Evolutionary conservation across 2,797 vertebrate genomes (phyloP), one percentile per base, ranked within the genome.

Genomic region (Champsocephalus esox): DNA sequence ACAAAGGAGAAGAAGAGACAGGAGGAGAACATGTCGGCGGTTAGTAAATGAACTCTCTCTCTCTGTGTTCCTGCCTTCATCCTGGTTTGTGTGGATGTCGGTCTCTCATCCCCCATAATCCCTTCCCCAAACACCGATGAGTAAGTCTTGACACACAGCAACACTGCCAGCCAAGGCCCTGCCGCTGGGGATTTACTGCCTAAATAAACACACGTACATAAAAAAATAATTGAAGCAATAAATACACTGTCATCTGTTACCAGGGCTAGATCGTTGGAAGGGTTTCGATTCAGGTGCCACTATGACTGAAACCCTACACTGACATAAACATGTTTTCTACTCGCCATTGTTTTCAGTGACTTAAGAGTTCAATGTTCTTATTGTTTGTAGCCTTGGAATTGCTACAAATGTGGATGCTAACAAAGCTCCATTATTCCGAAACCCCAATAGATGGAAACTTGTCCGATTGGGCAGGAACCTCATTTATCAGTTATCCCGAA

Each of bases 101-200:
- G 77, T 90, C 87, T 89, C 85, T 89, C 87, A 88, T 89, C 87
- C 87, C 85, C 84, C 81, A 75, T 92, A 93, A 94, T 93, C 92
- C 83, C 74, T 83, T 90, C 91, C 87, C 84, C 90, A 94, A 94
- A 93, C 92, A 92, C 75, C 43, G 77, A 92, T 91, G 84, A 88
- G 85, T 86, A 86, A 91, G 89, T 93, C 89, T 84, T 92, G 92
- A 94, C 90, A 92, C 83, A 87, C 78, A 75, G 81, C 70, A 81
- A 78, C 81, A 84, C 57, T 73, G 80, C 75, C 72, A 81, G 77
- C 78, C 85, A 87, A 73, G 44, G 84, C 56, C 75, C 62, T 79
- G 89, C 86, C 84, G 79, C 79, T 49, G 57, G 71, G 82, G 88
- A 92, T 91, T 92, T 92, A 90, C 87, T 87, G 63, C 75, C 85